Base-by-base conservation (phyloP, 1,140 invertebrate species). In the Meloidogyne exigua region DNA sequence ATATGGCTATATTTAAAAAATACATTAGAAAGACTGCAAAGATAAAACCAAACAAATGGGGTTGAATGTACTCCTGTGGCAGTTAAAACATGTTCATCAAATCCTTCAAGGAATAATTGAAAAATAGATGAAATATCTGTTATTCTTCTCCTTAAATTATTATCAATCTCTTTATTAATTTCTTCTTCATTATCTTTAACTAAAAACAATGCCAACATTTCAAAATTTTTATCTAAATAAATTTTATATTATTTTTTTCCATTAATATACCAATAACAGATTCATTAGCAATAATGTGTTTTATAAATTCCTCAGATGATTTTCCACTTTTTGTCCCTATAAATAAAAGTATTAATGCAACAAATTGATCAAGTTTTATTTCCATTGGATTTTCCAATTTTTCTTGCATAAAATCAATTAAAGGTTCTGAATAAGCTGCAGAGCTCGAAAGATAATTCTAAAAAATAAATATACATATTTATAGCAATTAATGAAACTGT, bases 11-110 rank as follows among this genome's bases (percentile, higher is more conserved):
- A 1, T 72, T 68, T 5, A 77, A 76, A 77, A 77, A 15, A 28
- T 76, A 78, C 76, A 10, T 79, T 77, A 2, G 73, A 76, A 36
- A 77, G 66, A 78, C 76, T 77, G 73, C 81, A 83, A 26, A 83
- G 18, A 68, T 81, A 82, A 44, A 82, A 80, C 81, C 81, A 82
- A 76, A 82, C 28, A 63, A 81, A 82, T 1, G 81, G 65, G 11
- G 83, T 68, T 28, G 76, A 77, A 36, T 77, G 76, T 21, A 77
- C 39, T 21, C 64, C 76, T 0, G n/a, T 36, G 15, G 76, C 73
- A 2, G n/a, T 49, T 36, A 77, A 28, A 62, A 77, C 76, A 66
- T 77, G 76, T 62, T 77, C 76, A 28, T 76, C 76, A 36, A 77
- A 77, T 42, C 26, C 72, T 32, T 15, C 44, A 23, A 77, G 44